Evolutionary conservation across 2,888 invertebrate species (phyloP).

Genomic region (Endotricha flammealis): DNA sequence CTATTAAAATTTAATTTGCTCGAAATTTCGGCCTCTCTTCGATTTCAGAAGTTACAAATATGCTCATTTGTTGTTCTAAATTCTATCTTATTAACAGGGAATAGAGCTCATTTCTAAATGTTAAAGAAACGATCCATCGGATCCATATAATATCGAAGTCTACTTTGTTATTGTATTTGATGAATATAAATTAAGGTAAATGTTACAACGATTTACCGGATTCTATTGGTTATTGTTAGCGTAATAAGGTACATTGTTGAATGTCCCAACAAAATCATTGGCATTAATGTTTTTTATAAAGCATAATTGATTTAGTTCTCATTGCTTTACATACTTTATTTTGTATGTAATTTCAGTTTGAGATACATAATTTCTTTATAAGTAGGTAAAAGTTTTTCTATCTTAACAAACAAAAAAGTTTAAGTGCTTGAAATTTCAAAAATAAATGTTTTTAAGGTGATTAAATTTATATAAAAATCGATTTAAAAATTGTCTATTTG

Average conservation of each 20-base stretch:
- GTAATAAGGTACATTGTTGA: constrained; percentile 1
- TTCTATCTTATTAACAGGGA: constrained; percentile 22
- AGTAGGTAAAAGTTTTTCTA: no score
- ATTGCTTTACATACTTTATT: not conserved
- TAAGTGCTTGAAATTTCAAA: no score
- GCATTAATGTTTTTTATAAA: not conserved
- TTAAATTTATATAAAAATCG: no score
- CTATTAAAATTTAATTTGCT: constrained; percentile 11
- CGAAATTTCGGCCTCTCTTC: constrained; percentile 6
- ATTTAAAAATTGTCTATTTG: no score
- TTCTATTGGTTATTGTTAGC: constrained; percentile 37
- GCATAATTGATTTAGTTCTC: not conserved
- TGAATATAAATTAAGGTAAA: constrained; percentile 57
- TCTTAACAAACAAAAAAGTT: no score
- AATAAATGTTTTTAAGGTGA: no score
- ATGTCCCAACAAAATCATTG: not conserved
- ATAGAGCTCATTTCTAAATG: constrained; percentile 32
- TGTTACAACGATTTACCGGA: constrained; percentile 40
- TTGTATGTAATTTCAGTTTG: no score
- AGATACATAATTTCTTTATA: no score
- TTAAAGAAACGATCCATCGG: no score
- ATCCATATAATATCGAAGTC: constrained; percentile 36
- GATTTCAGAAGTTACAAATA: constrained; percentile 3
- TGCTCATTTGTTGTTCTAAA: constrained; percentile 15
- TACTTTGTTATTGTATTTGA: constrained; percentile 51